A percentile compares a stretch with the other conserved stretches of the same genome.
Evolutionary conservation across 2,797 vertebrate species (phyloP).

Genomic region (Leontopithecus rosalia): DNA sequence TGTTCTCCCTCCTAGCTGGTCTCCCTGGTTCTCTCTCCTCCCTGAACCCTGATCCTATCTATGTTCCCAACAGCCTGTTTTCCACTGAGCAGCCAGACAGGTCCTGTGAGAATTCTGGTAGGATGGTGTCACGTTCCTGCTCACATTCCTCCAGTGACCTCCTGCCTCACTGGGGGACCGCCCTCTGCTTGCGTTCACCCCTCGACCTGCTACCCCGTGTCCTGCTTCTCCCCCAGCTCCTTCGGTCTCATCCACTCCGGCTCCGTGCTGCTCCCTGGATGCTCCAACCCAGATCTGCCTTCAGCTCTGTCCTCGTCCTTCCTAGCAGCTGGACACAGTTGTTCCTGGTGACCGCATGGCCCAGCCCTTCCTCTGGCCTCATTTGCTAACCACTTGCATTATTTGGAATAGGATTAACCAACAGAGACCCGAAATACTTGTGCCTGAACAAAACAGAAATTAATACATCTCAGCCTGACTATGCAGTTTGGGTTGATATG

Average conservation of each 20-base stretch:
- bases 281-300: rapidly evolving
- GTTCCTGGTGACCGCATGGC: too few species aligned
- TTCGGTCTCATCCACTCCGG: neutral
- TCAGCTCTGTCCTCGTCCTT: neutral
- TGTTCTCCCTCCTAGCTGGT: too few species aligned
- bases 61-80: neutral
- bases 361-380: neutral
- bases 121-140: neutral
- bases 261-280: too few species aligned
- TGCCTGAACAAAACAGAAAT: neutral
- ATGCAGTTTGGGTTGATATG: rapidly evolving
- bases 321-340: neutral
- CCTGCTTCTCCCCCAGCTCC: neutral
- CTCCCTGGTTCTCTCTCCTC: neutral
- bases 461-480: too few species aligned
- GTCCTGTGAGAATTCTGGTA: neutral
- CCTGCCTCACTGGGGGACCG: neutral
- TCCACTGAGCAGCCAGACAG: neutral
- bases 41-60: neutral
- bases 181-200: neutral
- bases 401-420: too few species aligned
- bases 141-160: too few species aligned
- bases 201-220: too few species aligned
- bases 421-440: neutral
- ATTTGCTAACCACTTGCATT: neutral